Percentiles rank a stretch among this genome's conserved stretches.
These are phyloP conservation scores for Arrhopalites spinosus DNA, from an alignment of 2,888 invertebrate genomes.

Conservation along the genomic window DNA sequence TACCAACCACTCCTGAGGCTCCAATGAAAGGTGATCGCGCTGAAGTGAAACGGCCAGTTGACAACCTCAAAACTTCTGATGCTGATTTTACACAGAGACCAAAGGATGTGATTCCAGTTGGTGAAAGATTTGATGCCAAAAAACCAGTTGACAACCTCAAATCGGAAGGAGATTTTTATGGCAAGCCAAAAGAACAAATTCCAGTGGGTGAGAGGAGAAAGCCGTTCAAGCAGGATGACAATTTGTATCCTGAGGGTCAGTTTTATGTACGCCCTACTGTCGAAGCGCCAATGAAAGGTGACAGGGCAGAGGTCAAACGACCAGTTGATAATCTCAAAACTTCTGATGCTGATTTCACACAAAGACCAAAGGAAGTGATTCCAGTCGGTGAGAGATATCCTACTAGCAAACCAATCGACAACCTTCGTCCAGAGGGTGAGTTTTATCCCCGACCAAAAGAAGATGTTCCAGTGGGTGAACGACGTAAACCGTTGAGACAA, in stretches of 20 bases:
- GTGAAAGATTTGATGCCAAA: slow-evolving; percentile 58
- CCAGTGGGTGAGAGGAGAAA: slow-evolving; percentile 41
- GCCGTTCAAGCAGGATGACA: slow-evolving; percentile 60
- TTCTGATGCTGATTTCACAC: slow-evolving; percentile 61
- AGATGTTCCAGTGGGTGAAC: neutral
- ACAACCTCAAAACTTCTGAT: slow-evolving; percentile 59
- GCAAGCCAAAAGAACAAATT: slow-evolving; percentile 41
- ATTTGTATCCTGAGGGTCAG: slow-evolving; percentile 61
- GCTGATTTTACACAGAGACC: slow-evolving; percentile 64
- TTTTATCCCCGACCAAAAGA: slow-evolving; percentile 61
- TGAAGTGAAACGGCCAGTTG: slow-evolving; percentile 65
- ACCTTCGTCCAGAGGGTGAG: slow-evolving; percentile 57
- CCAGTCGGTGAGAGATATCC: slow-evolving; percentile 57
- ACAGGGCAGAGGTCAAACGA: slow-evolving; percentile 58
- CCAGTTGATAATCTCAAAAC: slow-evolving; percentile 63
- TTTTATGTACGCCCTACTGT: slow-evolving; percentile 61
- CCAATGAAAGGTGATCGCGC: slow-evolving; percentile 60
- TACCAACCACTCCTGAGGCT: slow-evolving; percentile 52
- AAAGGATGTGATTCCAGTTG: slow-evolving; percentile 57
- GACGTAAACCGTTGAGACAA: slow-evolving; percentile 29
- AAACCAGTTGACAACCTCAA: slow-evolving; percentile 64
- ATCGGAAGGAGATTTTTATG: slow-evolving; percentile 65
- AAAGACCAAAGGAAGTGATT: slow-evolving; percentile 43
- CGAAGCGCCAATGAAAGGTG: slow-evolving; percentile 58
- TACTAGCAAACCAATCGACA: slow-evolving; percentile 64